Evolutionary conservation across 2,113 vertebrate species (phyloP), one percentile per base, ranked within the genome.

Genomic region (Apus apus): DNA sequence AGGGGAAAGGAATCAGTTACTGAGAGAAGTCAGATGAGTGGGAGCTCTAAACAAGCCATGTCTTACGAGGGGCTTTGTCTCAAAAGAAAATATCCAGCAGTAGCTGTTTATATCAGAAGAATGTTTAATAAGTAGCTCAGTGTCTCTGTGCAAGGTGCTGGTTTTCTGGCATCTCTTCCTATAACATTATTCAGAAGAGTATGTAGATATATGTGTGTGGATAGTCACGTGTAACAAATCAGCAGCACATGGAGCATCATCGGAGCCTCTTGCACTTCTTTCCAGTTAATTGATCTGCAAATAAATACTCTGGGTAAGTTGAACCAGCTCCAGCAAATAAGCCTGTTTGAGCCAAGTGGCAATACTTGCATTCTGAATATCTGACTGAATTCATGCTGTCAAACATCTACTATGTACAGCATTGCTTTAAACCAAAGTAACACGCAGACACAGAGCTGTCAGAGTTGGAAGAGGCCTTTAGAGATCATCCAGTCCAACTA

Each of bases 311-410:
- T 34, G 56, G 38, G 40, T 22, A 70, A 58, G 11, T 78, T 82
- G 79, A 84, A 51, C 19, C 29, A 70, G 21, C 20, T 88, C 32
- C 67, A 88, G 46, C 57, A 90, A 84, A 71, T 34, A 77, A 84
- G 5, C 14, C 50, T n/a, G 8, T 83, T 88, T 77, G 56, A 90
- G 51, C 30, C 68, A 84, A 85, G 34, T 74, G 51, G 17, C 51
- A 83, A 67, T 58, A 60, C 36, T 93, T 93, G 43, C 51, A 71
- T 74, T 93, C 51, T 80, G 78, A 81, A 60, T 72, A 93, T 83
- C 67, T 85, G 67, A 67, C 67, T 70, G 64, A 80, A 88, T 74
- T 86, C n/a, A 66, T 34, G 43, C 50, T 82, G 83, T 80, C 64
- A 87, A 30, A 92, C 20, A 70, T 66, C 68, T 77, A 46, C 74